A percentile compares a stretch with the other conserved stretches of the same genome.
Evolutionary conservation across 2,888 invertebrate genomes (phyloP).

Genomic region (Fabriciana adippe): DNA sequence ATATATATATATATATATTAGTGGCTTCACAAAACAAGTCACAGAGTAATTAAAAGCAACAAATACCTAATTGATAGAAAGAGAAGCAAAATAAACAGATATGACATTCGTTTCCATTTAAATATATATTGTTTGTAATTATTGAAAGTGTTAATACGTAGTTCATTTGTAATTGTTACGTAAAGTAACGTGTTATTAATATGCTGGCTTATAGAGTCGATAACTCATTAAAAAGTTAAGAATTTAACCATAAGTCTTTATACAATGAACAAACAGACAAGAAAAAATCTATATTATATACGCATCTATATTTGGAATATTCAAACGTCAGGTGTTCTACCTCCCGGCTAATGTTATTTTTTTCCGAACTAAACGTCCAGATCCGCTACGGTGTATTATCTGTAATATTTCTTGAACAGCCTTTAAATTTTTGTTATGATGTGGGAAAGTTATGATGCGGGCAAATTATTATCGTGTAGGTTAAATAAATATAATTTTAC

Average conservation of each 20-base stretch:
- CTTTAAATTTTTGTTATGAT: conserved; percentile 21
- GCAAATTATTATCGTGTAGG: not conserved
- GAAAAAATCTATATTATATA: not conserved
- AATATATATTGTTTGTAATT: no score
- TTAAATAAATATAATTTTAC: conserved; percentile 13
- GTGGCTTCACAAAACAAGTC: no score
- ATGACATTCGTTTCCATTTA: no score
- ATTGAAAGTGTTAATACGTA: no score
- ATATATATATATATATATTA: no score
- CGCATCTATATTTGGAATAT: not conserved
- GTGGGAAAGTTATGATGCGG: conserved; percentile 5
- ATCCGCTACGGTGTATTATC: conserved; percentile 35
- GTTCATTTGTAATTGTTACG: no score
- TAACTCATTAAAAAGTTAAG: no score
- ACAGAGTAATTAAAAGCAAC: no score
- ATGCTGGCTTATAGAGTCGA: no score
- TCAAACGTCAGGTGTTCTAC: conserved; percentile 28
- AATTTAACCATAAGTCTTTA: not conserved
- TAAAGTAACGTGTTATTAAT: no score
- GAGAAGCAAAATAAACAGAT: no score
- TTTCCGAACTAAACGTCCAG: conserved; percentile 22
- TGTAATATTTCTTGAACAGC: conserved; percentile 27
- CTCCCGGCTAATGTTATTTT: conserved; percentile 28
- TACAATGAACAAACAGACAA: not conserved
- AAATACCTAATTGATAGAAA: no score